These are phyloP conservation scores for Torymus texanus DNA, from an alignment of 2,888 invertebrate species.

Conservation along the genomic window DNA sequence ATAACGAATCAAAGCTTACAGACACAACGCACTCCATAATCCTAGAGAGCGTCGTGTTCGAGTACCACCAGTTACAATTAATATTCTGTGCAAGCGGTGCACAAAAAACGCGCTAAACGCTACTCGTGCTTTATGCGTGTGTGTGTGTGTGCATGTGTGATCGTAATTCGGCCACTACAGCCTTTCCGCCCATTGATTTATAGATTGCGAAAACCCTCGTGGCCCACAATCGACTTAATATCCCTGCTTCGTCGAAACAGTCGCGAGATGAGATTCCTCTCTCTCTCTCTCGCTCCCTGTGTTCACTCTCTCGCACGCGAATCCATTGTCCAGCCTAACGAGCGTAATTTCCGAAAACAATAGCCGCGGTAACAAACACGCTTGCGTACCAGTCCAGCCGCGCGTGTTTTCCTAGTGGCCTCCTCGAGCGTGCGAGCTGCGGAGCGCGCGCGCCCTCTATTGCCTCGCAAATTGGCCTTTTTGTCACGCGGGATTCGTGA, in stretches of 20 bases:
- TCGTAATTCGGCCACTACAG: neutral
- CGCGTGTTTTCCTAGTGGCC: conserved; percentile 42
- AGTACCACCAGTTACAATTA: too few relatives aligned
- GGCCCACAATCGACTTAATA: conserved; percentile 59
- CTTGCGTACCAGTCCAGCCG: neutral
- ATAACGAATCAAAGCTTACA: too few relatives aligned
- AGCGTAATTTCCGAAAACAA: conserved; percentile 64
- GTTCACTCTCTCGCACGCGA: conserved; percentile 46
- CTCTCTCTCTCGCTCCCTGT: neutral
- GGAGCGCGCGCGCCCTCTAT: neutral
- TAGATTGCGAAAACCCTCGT: conserved; percentile 43
- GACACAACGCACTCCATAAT: too few relatives aligned
- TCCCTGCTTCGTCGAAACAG: conserved; percentile 57
- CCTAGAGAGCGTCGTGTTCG: too few relatives aligned
- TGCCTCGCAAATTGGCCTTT: conserved; percentile 47
- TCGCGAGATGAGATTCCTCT: conserved; percentile 55
- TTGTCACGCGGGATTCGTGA: conserved; percentile 13
- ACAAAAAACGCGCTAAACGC: too few relatives aligned
- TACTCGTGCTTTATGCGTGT: neutral
- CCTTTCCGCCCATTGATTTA: conserved; percentile 22
- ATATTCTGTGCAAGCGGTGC: too few relatives aligned
- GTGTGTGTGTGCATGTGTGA: neutral
- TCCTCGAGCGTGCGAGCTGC: neutral
- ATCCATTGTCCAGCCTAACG: conserved; percentile 63
- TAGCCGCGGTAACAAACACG: conserved; percentile 50